phyloP scores from a whole-genome alignment of 2,113 vertebrate genomes.

The Sinocyclocheilus rhinocerous region DNA sequence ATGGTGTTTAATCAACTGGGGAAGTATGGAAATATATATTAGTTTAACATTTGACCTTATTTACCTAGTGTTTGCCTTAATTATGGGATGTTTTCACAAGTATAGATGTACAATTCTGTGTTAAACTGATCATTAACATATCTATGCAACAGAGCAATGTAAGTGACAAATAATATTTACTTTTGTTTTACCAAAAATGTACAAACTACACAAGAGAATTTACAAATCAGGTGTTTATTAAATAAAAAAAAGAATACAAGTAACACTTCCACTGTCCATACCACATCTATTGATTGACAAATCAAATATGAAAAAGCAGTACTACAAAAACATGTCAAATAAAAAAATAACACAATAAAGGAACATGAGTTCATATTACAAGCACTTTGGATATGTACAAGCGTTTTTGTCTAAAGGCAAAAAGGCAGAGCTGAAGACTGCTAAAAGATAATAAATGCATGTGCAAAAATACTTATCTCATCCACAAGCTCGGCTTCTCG shows the following conservation, averaged over 20 bases:
- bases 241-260: slow-evolving; percentile 70
- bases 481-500: slow-evolving; percentile 63
- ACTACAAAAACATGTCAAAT: slow-evolving; percentile 78
- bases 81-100: not conserved
- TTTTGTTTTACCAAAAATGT: not conserved
- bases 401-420: slow-evolving; percentile 74
- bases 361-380: slow-evolving; percentile 68
- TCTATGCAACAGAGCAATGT: not conserved
- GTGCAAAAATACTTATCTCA: slow-evolving; percentile 72
- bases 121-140: no score
- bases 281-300: slow-evolving; percentile 72
- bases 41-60: not conserved
- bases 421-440: slow-evolving; percentile 69
- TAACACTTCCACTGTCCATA: slow-evolving; percentile 73
- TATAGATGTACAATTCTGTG: no score
- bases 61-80: not conserved
- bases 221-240: slow-evolving; percentile 74
- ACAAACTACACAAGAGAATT: not conserved
- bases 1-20: not conserved
- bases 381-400: slow-evolving; percentile 78
- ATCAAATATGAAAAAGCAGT: slow-evolving; percentile 77
- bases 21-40: not conserved
- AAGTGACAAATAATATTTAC: not conserved
- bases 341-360: slow-evolving; percentile 64
- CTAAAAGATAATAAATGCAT: slow-evolving; percentile 70